phyloP scores from a whole-genome alignment of 2,113 vertebrate species.

The Okapia johnstoni region DNA sequence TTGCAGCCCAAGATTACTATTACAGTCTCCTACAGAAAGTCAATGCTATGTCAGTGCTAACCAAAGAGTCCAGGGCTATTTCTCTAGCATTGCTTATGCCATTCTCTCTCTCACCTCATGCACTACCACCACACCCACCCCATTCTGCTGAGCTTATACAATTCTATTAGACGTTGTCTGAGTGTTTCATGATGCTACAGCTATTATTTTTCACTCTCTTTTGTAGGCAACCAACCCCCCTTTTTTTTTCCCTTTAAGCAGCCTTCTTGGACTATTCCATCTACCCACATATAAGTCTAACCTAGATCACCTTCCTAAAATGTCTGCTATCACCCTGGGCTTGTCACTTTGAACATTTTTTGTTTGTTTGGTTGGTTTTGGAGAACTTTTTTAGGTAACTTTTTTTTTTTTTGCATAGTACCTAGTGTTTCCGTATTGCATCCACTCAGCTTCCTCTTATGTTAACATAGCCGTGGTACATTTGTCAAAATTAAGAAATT shows the following conservation, averaged over 20 bases:
- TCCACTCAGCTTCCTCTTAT: neutral
- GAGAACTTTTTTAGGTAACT: neutral
- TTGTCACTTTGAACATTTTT: neutral
- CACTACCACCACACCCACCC: neutral
- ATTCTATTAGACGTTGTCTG: neutral
- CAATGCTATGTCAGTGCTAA: neutral
- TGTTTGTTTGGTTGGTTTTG: neutral
- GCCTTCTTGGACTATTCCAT: neutral
- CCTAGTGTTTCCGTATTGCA: neutral
- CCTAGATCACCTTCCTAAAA: neutral
- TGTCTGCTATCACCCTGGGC: neutral
- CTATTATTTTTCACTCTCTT: neutral
- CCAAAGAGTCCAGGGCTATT: neutral
- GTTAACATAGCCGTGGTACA: neutral
- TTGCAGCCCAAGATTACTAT: neutral
- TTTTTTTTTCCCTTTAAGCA: neutral
- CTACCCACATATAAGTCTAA: neutral
- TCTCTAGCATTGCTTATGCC: neutral
- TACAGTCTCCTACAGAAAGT: neutral
- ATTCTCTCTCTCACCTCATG: neutral
- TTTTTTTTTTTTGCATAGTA: neutral
- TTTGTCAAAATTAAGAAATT: neutral
- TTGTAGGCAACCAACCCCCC: neutral
- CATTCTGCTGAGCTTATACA: neutral
- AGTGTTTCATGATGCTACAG: neutral